Percentiles rank a stretch among this genome's conserved stretches.
These are phyloP conservation scores for Lophius americanus DNA, from an alignment of 2,797 vertebrate species.

Conservation along the genomic window DNA sequence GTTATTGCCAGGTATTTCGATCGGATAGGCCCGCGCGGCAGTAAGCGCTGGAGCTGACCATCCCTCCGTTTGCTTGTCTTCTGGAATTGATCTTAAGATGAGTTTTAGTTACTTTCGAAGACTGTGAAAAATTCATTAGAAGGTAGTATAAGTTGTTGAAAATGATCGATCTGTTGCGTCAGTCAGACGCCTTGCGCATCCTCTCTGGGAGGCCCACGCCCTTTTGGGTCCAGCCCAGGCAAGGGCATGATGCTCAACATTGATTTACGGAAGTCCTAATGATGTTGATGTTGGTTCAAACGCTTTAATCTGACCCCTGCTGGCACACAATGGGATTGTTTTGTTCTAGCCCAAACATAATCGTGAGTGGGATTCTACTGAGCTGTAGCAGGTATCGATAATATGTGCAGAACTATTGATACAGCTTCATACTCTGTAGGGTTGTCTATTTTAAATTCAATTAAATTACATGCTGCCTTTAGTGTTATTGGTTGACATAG, in stretches of 20 bases:
- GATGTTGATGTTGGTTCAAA: slow-evolving; percentile 14
- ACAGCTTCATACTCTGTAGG: slow-evolving; percentile 1
- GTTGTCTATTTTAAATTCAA: slow-evolving; percentile 15
- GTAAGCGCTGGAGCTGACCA: slow-evolving; percentile 27
- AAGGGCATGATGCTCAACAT: slow-evolving; percentile 65
- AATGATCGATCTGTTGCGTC: slow-evolving; percentile 34
- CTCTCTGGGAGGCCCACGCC: slow-evolving; percentile 84
- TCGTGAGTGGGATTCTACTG: slow-evolving; percentile 7
- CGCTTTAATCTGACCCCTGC: slow-evolving; percentile 33
- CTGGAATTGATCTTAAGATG: neutral
- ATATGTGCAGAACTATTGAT: neutral
- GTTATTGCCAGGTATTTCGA: slow-evolving; percentile 29
- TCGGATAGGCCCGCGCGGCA: slow-evolving; percentile 49
- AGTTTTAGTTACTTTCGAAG: no score
- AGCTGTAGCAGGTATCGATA: slow-evolving; percentile 11
- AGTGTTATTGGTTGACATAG: neutral
- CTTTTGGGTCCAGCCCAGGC: slow-evolving; percentile 71
- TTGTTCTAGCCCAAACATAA: neutral
- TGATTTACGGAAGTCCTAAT: slow-evolving; percentile 44
- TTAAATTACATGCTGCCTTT: neutral
- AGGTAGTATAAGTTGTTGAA: neutral
- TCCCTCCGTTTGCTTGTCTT: slow-evolving; percentile 15
- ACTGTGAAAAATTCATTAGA: no score
- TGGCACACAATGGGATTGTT: slow-evolving; percentile 11
- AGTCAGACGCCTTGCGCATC: slow-evolving; percentile 76